A percentile compares a stretch with the other conserved stretches of the same genome.
phyloP scores from a whole-genome alignment of 2,797 vertebrate genomes.

The Pangasius macronema region DNA sequence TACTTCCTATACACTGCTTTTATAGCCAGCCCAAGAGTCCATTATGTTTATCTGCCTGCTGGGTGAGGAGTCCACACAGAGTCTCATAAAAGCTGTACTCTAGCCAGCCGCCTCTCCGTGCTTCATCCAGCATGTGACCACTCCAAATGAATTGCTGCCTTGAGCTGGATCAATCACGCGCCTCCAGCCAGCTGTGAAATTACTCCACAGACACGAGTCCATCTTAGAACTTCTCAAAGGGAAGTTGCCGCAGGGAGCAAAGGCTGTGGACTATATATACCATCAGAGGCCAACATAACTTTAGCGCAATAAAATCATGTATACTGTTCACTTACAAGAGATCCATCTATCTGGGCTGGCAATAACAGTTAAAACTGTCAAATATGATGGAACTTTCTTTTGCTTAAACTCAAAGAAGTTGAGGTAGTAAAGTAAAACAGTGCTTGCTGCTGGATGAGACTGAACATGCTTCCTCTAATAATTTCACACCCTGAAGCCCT shows the following conservation, averaged over 20 bases:
- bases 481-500: background rate
- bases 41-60: background rate
- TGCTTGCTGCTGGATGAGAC: background rate
- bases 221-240: slow-evolving; percentile 29
- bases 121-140: slow-evolving; percentile 3
- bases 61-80: slow-evolving; percentile 8
- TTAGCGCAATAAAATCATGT: slow-evolving; percentile 2
- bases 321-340: background rate
- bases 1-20: slow-evolving; percentile 8
- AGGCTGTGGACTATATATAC: background rate
- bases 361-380: background rate
- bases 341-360: background rate
- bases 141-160: slow-evolving; percentile 13
- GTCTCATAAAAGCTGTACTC: slow-evolving; percentile 6
- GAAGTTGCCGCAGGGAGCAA: background rate
- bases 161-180: slow-evolving; percentile 30
- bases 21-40: background rate
- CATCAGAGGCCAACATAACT: background rate
- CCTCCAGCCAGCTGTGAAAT: slow-evolving; percentile 42
- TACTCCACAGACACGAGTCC: slow-evolving; percentile 31
- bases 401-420: background rate
- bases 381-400: background rate
- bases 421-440: background rate
- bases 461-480: background rate
- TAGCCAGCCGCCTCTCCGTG: background rate